phyloP scores from a whole-genome alignment of 2,113 vertebrate genomes.

The Ariopsis seemanni region DNA sequence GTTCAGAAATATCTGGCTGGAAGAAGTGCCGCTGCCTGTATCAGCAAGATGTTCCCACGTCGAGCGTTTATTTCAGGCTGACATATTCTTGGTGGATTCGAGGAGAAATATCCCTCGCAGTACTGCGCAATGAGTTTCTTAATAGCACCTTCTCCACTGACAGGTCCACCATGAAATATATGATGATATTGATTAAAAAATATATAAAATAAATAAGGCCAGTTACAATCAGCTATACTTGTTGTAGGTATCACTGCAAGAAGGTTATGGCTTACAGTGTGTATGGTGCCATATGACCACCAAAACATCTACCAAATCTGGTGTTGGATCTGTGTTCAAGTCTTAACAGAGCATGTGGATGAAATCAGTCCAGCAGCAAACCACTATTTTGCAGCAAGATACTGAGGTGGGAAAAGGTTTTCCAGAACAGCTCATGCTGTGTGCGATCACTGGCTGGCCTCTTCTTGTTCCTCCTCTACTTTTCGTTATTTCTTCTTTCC shows the following conservation, averaged over 20 bases:
- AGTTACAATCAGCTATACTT: background rate
- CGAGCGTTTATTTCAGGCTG: slow-evolving; percentile 21
- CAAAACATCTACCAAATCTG: background rate
- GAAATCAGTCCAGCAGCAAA: background rate
- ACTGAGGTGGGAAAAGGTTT: background rate
- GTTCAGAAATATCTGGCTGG: slow-evolving; percentile 23
- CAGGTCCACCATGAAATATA: background rate
- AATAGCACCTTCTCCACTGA: background rate
- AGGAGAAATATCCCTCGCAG: slow-evolving; percentile 1
- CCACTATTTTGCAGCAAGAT: background rate
- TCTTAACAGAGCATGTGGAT: background rate
- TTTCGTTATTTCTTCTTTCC: background rate
- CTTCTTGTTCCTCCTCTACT: background rate
- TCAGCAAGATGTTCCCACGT: slow-evolving; percentile 14
- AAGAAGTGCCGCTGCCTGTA: slow-evolving; percentile 16
- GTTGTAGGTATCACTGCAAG: background rate
- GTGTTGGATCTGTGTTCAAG: background rate
- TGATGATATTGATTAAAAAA: background rate
- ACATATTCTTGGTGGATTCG: background rate
- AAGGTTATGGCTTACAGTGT: background rate
- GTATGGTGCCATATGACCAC: background rate
- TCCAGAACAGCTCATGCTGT: background rate
- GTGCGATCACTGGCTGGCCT: background rate
- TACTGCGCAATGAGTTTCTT: background rate
- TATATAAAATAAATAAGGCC: background rate